Percentiles rank a stretch among this genome's conserved stretches.
phyloP scores from a whole-genome alignment of 2,888 invertebrate genomes.

The Tetragnatha montana region DNA sequence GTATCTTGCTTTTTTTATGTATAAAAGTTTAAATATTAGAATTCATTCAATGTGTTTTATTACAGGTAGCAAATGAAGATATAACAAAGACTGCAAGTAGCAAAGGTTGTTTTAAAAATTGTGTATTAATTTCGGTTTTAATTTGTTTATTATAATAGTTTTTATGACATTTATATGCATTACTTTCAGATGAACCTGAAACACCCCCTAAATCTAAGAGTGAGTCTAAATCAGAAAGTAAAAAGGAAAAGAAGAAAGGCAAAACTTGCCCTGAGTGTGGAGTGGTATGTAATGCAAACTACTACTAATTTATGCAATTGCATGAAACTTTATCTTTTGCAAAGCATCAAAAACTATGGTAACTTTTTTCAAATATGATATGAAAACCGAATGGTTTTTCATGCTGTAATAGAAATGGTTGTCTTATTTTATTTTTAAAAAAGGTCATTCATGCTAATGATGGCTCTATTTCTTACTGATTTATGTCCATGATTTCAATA shows the following conservation, averaged over 20 bases:
- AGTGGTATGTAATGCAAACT: constrained; percentile 16
- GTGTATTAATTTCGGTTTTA: background rate
- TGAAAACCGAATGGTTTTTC: too few relatives aligned
- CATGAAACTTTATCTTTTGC: too few relatives aligned
- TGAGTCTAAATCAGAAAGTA: constrained; percentile 29
- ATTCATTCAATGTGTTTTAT: background rate
- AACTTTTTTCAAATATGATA: too few relatives aligned
- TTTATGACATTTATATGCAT: background rate
- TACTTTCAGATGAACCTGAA: constrained; percentile 13
- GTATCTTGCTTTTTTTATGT: background rate
- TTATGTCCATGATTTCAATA: too few relatives aligned
- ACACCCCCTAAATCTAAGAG: constrained; percentile 9
- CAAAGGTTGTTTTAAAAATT: constrained; percentile 6
- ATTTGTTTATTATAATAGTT: background rate
- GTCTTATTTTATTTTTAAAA: too few relatives aligned
- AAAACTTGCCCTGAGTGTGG: constrained; percentile 63
- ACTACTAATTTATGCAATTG: too few relatives aligned
- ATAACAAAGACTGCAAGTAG: background rate
- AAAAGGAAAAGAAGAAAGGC: constrained; percentile 45
- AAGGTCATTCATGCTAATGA: too few relatives aligned
- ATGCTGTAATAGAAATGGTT: too few relatives aligned
- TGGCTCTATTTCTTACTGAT: too few relatives aligned
- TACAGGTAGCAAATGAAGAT: background rate
- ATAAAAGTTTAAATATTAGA: background rate
- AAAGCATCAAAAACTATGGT: too few relatives aligned